phyloP scores from a whole-genome alignment of 2,797 vertebrate species.

The Todus mexicanus region DNA sequence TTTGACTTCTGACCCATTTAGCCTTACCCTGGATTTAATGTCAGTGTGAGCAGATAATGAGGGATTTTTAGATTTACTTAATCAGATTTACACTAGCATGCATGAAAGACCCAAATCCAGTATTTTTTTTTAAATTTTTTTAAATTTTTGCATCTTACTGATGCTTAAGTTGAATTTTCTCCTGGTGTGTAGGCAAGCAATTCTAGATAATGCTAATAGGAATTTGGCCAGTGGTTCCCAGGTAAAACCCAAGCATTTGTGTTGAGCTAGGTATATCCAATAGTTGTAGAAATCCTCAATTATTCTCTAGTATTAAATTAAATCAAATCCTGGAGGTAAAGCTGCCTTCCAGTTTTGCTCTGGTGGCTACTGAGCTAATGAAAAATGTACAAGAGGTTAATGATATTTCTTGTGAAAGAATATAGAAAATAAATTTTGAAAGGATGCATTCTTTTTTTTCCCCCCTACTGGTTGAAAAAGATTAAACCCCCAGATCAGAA shows the following conservation, averaged over 20 bases:
- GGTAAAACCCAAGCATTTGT: neutral
- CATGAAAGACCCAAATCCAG: fast-evolving
- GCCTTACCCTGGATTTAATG: neutral
- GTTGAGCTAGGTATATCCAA: neutral
- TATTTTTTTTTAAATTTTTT: neutral
- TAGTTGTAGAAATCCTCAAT: neutral
- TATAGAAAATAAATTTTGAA: neutral
- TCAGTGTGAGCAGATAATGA: neutral
- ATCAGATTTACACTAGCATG: neutral
- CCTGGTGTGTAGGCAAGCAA: neutral
- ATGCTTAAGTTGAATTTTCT: neutral
- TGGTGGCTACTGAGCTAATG: neutral
- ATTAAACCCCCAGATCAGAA: neutral
- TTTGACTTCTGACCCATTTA: neutral
- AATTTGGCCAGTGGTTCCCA: neutral
- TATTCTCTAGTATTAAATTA: neutral
- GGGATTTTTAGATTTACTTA: neutral
- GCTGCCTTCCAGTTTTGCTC: neutral
- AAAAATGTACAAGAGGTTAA: neutral
- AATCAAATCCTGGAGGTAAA: neutral
- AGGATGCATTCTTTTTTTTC: neutral
- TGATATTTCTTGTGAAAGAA: neutral
- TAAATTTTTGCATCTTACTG: neutral
- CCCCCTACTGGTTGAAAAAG: neutral
- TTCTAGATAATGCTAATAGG: neutral